Conservation (phyloP, 2,888 invertebrate species). For the Galerucella pusilla region DNA sequence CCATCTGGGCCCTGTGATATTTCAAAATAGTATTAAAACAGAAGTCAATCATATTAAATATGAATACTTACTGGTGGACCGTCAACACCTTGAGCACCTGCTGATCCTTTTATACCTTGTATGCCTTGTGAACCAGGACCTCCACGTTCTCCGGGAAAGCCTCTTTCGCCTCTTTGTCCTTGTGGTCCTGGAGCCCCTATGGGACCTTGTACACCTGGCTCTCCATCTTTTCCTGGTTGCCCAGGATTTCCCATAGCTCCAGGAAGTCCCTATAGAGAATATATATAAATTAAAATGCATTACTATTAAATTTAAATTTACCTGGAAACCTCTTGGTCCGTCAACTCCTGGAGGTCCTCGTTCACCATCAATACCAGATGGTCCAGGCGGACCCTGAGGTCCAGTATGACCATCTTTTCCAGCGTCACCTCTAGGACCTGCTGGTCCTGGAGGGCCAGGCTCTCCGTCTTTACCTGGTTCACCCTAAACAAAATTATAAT, state of each 20-base stretch:
- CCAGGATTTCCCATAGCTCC: constrained; percentile 80
- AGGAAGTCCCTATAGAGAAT: constrained; percentile 68
- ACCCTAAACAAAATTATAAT: constrained; percentile 67
- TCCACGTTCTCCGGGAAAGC: constrained; percentile 82
- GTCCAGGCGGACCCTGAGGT: constrained; percentile 78
- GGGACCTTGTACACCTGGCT: constrained; percentile 76
- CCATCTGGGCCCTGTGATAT: constrained; percentile 73
- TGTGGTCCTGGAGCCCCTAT: constrained; percentile 68
- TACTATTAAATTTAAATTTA: constrained; percentile 57
- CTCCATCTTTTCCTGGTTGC: constrained; percentile 83
- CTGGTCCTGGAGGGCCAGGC: constrained; percentile 77
- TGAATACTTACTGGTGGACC: constrained; percentile 71
- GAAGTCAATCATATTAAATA: not conserved
- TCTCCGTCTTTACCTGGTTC: constrained; percentile 86
- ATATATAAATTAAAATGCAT: not conserved
- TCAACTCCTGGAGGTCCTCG: constrained; percentile 81
- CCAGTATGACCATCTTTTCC: constrained; percentile 84
- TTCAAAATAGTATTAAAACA: constrained; percentile 11
- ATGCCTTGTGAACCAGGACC: constrained; percentile 75
- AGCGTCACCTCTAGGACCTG: constrained; percentile 82
- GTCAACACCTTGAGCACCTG: constrained; percentile 76
- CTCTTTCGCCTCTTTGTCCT: constrained; percentile 72
- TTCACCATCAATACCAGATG: constrained; percentile 77
- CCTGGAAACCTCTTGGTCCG: constrained; percentile 85
- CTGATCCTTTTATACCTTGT: constrained; percentile 73